Base-by-base conservation (phyloP, 1,140 invertebrate genomes). In the Bombus impatiens region DNA sequence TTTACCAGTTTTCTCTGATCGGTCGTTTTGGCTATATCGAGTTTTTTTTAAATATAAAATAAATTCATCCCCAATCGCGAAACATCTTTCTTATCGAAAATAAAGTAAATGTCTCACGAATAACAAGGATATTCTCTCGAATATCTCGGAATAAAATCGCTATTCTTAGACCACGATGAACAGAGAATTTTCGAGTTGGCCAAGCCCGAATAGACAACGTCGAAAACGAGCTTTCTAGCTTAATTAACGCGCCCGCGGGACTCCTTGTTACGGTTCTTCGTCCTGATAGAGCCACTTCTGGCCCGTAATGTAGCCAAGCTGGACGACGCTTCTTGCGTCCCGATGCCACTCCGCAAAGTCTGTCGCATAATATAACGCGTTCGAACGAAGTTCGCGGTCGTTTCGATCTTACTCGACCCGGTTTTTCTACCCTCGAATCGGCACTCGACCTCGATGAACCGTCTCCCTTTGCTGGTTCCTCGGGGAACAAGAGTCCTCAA, bases 241-340 rank as follows among this genome's bases (percentile, higher is more conserved):
- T 80, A 80, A 80, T 80, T 80, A 80, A 70, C 78, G 65, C 44
- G 42, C 32, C 44, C 78, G 78, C 32, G 78, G 65, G 78, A 37
- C 32, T 40, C 65, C 78, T 80, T 44, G 78, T 68, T 70, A 80
- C 65, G 78, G 9, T 80, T 70, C 65, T 47, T 53, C 78, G 62
- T 70, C 32, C 65, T 70, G 78, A 80, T 70, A 70, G 78, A 80
- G 78, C 65, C 67, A 80, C 78, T 80, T 80, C 44, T 70, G 44
- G 32, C 65, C 25, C 35, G 76, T 78, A 78, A 78, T 78, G 77
- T 62, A 42, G 15, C 59, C 62, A 28, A 35, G 25, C 35, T 25
- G 53, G 37, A 37, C 78, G 78, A 80, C 42, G 44, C 28, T 80
- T 80, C 78, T 80, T 80, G 80, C 47, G 40, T 44, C 35, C n/a